Base-by-base conservation (phyloP, 2,113 vertebrate genomes). In the Perca flavescens region DNA sequence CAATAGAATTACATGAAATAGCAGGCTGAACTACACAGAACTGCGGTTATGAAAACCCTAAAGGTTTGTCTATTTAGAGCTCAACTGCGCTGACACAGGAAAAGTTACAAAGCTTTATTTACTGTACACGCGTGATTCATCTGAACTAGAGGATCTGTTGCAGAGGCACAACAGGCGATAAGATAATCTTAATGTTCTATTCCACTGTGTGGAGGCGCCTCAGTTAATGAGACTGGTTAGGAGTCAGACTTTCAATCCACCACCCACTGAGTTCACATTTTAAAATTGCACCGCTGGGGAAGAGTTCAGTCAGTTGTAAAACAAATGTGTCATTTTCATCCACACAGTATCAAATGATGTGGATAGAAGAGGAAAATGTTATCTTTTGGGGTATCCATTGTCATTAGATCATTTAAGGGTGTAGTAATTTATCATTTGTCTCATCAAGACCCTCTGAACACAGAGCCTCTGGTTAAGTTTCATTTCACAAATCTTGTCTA, bases 1-100 rank as follows among this genome's bases (percentile, higher is more conserved):
- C 88, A 82, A 86, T 91, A 85, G 69, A 81, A 84, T 69, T 58
- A 79, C 73, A 90, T 75, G 52, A 88, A 78, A 86, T 25, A 56
- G 70, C 79, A 21, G 22, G 53, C 58, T 71, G 36, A 74, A 36
- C 53, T 73, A 79, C 69, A 84, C 47, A 71, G 25, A 64, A 17
- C 28, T 56, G 58, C 21, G 72, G 64, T 79, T 84, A 56, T 66
- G 71, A 79, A 84, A 88, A 78, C 58, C 61, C 77, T 34, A 61
- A 66, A 85, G 82, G 68, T 74, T 79, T 72, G 57, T 79, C 74
- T 81, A 83, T 92, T 89, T 84, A 82, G 19, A 80, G 69, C 73
- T 61, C 52, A 74, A 53, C 58, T 75, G 50, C 9, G 9, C 79
- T 60, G 76, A 66, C 66, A 70, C 28, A 63, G 31, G 57, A 64